These are phyloP conservation scores for Sphyrna mokarran DNA, from an alignment of 2,113 vertebrate genomes.

Conservation along the genomic window DNA sequence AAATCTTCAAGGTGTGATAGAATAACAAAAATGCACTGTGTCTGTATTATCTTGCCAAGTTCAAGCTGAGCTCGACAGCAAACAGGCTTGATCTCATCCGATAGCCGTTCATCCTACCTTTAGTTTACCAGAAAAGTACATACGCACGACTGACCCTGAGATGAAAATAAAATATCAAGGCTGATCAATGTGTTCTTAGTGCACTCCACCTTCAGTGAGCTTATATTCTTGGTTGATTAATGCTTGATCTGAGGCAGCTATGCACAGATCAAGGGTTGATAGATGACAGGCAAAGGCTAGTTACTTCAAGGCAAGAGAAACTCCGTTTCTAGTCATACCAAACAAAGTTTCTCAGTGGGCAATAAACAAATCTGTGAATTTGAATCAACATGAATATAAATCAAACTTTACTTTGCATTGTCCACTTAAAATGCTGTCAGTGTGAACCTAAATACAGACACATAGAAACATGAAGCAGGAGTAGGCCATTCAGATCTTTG, in stretches of 20 bases:
- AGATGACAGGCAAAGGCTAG: background rate
- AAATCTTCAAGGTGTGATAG: background rate
- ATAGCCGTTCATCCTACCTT: background rate
- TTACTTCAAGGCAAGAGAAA: background rate
- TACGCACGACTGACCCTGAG: background rate
- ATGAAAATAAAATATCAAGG: background rate
- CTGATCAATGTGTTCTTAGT: background rate
- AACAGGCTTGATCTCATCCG: conserved; percentile 22
- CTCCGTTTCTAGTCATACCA: background rate
- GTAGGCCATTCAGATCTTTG: too few species aligned
- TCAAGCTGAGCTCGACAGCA: background rate
- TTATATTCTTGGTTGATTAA: background rate
- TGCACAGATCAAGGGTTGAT: background rate
- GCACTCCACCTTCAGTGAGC: background rate
- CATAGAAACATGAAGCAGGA: too few species aligned
- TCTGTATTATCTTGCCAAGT: background rate
- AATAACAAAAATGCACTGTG: conserved; percentile 9
- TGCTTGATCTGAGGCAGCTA: background rate
- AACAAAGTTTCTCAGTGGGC: background rate
- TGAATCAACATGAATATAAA: background rate
- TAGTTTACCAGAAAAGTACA: background rate
- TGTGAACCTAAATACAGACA: background rate
- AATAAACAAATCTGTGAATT: background rate
- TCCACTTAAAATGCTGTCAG: background rate
- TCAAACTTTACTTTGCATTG: background rate